phyloP scores from a whole-genome alignment of 2,113 vertebrate species.

The Anas platyrhynchos region DNA sequence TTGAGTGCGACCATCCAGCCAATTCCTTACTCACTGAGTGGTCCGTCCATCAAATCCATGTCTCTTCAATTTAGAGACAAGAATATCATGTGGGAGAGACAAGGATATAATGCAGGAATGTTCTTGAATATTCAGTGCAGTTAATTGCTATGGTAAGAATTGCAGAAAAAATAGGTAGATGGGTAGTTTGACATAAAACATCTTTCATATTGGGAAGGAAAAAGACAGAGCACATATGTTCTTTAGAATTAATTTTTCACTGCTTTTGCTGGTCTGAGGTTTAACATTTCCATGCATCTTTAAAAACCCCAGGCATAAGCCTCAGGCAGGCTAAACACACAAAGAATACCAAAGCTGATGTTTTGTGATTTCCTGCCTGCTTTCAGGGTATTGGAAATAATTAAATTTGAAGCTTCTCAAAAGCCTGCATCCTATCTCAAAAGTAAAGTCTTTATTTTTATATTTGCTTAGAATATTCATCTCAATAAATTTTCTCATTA shows the following conservation, averaged over 20 bases:
- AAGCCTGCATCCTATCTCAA: background rate
- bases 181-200: background rate
- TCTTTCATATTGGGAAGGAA: background rate
- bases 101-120: background rate
- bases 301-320: background rate
- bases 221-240: background rate
- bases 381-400: constrained; percentile 29
- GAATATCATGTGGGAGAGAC: too few species aligned
- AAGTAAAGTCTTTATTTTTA: background rate
- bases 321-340: constrained; percentile 28
- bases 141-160: background rate
- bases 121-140: background rate
- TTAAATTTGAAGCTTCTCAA: constrained; percentile 31
- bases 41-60: too few species aligned
- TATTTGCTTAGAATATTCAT: background rate
- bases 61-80: too few species aligned
- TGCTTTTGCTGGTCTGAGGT: constrained; percentile 24
- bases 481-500: background rate
- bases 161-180: background rate
- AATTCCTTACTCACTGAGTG: too few species aligned
- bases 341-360: background rate
- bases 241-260: background rate
- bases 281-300: constrained; percentile 33
- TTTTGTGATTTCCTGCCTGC: constrained; percentile 24
- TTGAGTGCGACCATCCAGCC: too few species aligned